phyloP scores from a whole-genome alignment of 2,113 vertebrate genomes.

The Typhlomys cinereus region DNA sequence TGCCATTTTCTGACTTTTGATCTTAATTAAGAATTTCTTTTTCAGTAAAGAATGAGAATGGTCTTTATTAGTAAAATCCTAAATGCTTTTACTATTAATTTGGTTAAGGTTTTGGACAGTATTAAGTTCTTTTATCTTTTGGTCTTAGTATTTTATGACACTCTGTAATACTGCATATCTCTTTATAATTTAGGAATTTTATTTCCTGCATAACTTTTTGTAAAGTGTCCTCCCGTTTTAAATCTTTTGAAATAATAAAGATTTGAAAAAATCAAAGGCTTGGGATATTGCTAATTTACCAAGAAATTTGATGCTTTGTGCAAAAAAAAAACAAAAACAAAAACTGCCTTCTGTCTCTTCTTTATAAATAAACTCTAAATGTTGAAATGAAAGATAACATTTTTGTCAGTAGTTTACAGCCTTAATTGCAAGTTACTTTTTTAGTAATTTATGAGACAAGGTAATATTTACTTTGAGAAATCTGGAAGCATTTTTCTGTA shows the following conservation, averaged over 20 bases:
- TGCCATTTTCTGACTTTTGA: neutral
- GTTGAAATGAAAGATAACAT: neutral
- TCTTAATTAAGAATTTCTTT: slow-evolving; percentile 7
- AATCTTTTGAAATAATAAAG: too few relatives aligned
- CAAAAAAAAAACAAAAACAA: too few relatives aligned
- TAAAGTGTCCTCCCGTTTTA: too few relatives aligned
- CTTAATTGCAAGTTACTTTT: slow-evolving; percentile 20
- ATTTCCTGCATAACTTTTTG: too few relatives aligned
- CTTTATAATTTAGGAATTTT: too few relatives aligned
- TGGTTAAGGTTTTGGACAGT: too few relatives aligned
- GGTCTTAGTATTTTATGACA: too few relatives aligned
- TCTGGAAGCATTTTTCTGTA: neutral
- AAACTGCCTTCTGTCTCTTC: neutral
- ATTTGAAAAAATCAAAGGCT: too few relatives aligned
- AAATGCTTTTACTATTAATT: too few relatives aligned
- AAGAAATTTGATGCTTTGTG: slow-evolving; percentile 24
- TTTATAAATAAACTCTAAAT: slow-evolving; percentile 34
- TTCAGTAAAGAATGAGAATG: neutral
- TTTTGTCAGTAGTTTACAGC: slow-evolving; percentile 26
- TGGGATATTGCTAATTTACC: slow-evolving; percentile 8
- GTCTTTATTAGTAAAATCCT: slow-evolving; percentile 40
- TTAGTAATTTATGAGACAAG: neutral
- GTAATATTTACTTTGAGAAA: neutral
- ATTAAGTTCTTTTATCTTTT: too few relatives aligned
- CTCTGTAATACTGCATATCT: too few relatives aligned